A percentile compares a stretch with the other conserved stretches of the same genome.
phyloP scores from a whole-genome alignment of 2,888 invertebrate genomes.

The Campoplex capitator region DNA sequence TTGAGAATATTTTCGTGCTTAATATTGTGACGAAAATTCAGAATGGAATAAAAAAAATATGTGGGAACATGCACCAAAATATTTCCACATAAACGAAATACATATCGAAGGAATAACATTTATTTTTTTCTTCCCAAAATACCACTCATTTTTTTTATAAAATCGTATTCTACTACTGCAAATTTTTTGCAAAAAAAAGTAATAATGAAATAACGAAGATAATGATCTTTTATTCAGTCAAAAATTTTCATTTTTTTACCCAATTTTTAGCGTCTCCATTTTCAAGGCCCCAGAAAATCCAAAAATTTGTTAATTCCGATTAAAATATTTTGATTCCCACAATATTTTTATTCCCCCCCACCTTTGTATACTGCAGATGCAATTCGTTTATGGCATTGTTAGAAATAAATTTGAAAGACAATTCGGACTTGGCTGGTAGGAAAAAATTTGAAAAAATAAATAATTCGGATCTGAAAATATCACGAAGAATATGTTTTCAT shows the following conservation, averaged over 20 bases:
- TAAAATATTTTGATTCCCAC: too few species aligned
- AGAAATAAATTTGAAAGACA: background rate
- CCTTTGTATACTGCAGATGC: background rate
- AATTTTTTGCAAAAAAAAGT: too few species aligned
- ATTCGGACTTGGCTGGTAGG: too few species aligned
- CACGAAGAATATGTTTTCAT: background rate
- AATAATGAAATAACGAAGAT: too few species aligned
- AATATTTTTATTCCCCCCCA: too few species aligned
- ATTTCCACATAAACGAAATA: background rate
- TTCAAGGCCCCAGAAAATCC: too few species aligned
- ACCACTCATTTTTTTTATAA: background rate
- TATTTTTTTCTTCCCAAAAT: background rate
- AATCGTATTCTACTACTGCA: too few species aligned
- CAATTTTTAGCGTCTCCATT: too few species aligned
- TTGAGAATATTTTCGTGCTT: background rate
- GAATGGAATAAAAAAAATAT: background rate
- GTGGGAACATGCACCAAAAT: background rate
- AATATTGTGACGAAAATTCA: background rate
- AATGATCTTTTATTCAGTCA: too few species aligned
- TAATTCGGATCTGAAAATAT: background rate
- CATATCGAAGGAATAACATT: background rate
- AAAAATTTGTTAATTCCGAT: too few species aligned
- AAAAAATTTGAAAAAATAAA: too few species aligned
- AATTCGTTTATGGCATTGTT: background rate
- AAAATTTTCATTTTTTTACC: too few species aligned